phyloP scores from a whole-genome alignment of 2,888 invertebrate species.

The Torymus auratus region DNA sequence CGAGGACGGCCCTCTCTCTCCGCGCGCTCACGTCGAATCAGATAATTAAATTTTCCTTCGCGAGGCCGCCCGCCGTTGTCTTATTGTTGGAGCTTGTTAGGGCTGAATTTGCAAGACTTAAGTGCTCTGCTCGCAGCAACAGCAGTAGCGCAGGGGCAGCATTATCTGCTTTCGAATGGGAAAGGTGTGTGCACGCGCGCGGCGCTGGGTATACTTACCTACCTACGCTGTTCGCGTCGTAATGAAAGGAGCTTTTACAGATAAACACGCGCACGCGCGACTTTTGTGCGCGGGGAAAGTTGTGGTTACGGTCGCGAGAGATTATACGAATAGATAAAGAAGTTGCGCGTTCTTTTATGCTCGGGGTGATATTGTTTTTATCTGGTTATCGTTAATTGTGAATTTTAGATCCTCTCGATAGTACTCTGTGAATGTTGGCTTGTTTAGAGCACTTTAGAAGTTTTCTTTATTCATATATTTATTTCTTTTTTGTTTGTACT shows the following conservation, averaged over 20 bases:
- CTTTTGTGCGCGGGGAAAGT: not conserved
- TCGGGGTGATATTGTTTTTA: too few species aligned
- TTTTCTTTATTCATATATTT: too few species aligned
- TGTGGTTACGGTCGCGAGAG: too few species aligned
- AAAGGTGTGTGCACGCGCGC: not conserved
- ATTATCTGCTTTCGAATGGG: slow-evolving; percentile 41
- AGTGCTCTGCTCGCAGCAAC: not conserved
- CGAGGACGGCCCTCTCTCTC: slow-evolving; percentile 59
- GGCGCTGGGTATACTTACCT: not conserved
- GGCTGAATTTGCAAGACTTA: slow-evolving; percentile 52
- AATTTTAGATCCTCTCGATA: too few species aligned
- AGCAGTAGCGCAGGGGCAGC: not conserved
- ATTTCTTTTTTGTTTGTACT: too few species aligned
- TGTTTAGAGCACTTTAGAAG: too few species aligned
- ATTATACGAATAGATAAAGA: too few species aligned
- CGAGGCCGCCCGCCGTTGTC: slow-evolving; percentile 45
- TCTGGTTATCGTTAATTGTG: too few species aligned
- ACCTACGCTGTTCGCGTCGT: not conserved
- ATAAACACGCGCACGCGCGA: not conserved
- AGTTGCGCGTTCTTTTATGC: too few species aligned
- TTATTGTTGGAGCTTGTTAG: slow-evolving; percentile 56
- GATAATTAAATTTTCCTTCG: slow-evolving; percentile 67
- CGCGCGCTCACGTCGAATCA: slow-evolving; percentile 61
- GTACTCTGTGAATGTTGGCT: too few species aligned
- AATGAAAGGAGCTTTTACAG: slow-evolving; percentile 38